Evolutionary conservation across 2,797 vertebrate species (phyloP).

Genomic region (Xiphorhynchus erythropygius): DNA sequence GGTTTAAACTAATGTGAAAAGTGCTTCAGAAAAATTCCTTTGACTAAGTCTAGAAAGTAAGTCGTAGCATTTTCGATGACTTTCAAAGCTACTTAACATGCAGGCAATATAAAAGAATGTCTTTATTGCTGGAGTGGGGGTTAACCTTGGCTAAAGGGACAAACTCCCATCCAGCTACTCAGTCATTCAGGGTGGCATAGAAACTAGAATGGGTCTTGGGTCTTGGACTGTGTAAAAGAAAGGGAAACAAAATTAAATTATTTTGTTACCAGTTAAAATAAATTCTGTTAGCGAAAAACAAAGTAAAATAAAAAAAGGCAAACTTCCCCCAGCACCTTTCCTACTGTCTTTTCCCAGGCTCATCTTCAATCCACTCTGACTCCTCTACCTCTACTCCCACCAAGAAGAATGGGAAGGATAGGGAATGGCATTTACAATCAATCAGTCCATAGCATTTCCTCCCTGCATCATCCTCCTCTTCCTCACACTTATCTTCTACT

Average conservation of each 20-base stretch:
- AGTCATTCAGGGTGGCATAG: not conserved
- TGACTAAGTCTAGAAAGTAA: not conserved
- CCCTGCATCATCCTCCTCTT: not conserved
- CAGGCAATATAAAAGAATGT: not conserved
- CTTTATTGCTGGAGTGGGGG: not conserved
- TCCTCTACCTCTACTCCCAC: not conserved
- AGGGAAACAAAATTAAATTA: not conserved
- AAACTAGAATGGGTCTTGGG: not conserved
- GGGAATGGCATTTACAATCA: not conserved
- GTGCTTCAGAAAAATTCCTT: not conserved
- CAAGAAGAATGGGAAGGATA: fast-evolving
- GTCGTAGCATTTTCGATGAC: not conserved
- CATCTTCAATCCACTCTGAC: not conserved
- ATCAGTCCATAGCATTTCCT: not conserved
- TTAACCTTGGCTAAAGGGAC: not conserved
- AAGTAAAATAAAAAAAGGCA: not conserved
- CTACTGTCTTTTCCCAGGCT: not conserved
- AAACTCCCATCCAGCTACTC: not conserved
- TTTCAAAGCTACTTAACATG: not conserved
- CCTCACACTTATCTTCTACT: not conserved
- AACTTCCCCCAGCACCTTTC: not conserved
- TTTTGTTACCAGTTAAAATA: not conserved
- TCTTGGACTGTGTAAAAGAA: not conserved
- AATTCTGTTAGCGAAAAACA: not conserved
- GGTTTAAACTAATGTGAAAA: not conserved